Evolutionary conservation across 2,113 vertebrate species (phyloP), one percentile per base, ranked within the genome.

Genomic region (Indri indri): DNA sequence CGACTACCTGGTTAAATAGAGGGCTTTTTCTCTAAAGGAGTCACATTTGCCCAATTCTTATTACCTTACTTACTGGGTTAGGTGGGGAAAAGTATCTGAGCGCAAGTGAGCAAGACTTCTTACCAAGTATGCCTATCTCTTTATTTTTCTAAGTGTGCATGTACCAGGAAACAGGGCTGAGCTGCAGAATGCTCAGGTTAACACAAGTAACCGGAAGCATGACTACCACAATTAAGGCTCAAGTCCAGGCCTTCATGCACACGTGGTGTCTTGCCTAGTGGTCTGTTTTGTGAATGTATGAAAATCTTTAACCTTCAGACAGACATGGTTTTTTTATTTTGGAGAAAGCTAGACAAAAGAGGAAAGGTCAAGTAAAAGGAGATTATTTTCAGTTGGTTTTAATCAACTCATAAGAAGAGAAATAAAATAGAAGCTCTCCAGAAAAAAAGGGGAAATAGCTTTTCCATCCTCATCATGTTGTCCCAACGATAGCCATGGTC

Each of bases 181-280:
- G 73, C 20, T 1, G 17, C 1, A 6, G 68, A 0, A 32, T 10
- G 83, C 40, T 25, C 50, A 18, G 76, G 70, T 68, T 22, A 4
- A 3, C 13, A 37, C 11, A 3, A 37, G 8, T 2, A 0, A 7
- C 65, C 8, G 1, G 23, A 61, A 68, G 45, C 45, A 22, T 0
- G 6, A 11, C 23, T 16, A 0, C 17, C 6, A 0, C 0, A 5
- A 12, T 6, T 14, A 4, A 52, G 30, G 68, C 11, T 5, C 7
- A 42, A 91, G 91, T 40, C 7, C 66, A 20, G 27, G 22, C 20
- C 40, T 42, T 20, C 25, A 10, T 3, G 2, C 5, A 17, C 0
- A 1, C 37, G 5, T 7, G 1, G 3, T 0, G n/a, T 16, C 65
- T 84, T 20, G 47, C 50, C 93, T 66, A 22, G 32, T 13, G 2